phyloP scores from a whole-genome alignment of 2,113 vertebrate genomes.

The Polypterus senegalus region DNA sequence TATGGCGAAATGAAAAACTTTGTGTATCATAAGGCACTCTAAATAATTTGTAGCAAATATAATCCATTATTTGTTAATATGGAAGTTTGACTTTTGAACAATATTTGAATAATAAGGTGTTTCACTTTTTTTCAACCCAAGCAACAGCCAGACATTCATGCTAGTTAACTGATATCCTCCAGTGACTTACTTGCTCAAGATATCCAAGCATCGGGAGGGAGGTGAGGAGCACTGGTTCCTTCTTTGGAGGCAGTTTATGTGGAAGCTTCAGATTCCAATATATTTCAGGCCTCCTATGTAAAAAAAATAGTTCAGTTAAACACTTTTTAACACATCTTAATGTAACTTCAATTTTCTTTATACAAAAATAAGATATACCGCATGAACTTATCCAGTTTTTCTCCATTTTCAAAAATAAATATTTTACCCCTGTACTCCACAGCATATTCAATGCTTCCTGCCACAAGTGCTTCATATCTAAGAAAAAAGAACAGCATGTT shows the following conservation, averaged over 20 bases:
- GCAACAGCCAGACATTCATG: no score
- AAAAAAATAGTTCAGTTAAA: neutral
- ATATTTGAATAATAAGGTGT: no score
- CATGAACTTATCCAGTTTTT: slow-evolving; percentile 74
- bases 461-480: slow-evolving; percentile 80
- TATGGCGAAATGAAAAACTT: no score
- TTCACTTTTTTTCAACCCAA: no score
- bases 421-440: slow-evolving; percentile 65
- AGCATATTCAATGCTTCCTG: slow-evolving; percentile 60
- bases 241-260: slow-evolving; percentile 69
- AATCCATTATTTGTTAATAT: no score
- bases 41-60: no score
- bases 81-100: no score
- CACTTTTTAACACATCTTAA: no score
- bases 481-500: slow-evolving; percentile 4
- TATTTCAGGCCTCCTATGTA: slow-evolving; percentile 58
- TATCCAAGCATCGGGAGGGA: slow-evolving; percentile 79
- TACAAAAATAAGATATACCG: slow-evolving; percentile 45
- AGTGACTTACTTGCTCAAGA: slow-evolving; percentile 70
- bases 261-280: slow-evolving; percentile 78
- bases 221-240: slow-evolving; percentile 62
- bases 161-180: neutral
- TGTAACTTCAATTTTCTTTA: no score
- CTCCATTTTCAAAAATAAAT: slow-evolving; percentile 67
- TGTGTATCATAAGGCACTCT: no score